A percentile compares a stretch with the other conserved stretches of the same genome.
phyloP scores from a whole-genome alignment of 2,113 vertebrate genomes.

The Peromyscus leucopus region DNA sequence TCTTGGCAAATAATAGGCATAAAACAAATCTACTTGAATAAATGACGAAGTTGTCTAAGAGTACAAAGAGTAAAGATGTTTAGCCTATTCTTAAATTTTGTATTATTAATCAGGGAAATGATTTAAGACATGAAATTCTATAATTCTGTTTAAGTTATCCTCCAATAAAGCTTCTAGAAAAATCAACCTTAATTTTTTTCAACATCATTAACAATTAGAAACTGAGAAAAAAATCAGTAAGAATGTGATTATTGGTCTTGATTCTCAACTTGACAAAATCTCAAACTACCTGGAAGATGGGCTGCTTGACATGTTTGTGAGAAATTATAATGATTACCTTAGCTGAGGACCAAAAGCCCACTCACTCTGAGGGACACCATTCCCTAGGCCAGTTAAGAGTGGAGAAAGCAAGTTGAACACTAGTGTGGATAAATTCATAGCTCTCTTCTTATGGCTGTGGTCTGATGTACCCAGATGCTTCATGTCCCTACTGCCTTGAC shows the following conservation, averaged over 20 bases:
- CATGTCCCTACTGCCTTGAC: not conserved
- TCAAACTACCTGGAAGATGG: not conserved
- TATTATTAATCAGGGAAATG: not conserved
- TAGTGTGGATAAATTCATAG: not conserved
- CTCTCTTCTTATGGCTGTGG: not conserved
- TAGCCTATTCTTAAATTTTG: not conserved
- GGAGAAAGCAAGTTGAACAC: not conserved
- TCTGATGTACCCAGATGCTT: not conserved
- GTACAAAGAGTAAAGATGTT: not conserved
- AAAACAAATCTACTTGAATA: slow-evolving; percentile 4
- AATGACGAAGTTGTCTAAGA: not conserved
- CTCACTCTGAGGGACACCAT: not conserved
- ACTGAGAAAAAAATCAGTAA: not conserved
- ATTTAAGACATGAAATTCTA: not conserved
- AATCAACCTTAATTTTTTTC: not conserved
- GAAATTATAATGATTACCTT: not conserved
- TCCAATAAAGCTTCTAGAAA: not conserved
- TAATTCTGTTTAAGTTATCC: not conserved
- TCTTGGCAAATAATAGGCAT: not conserved
- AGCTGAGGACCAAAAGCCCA: not conserved
- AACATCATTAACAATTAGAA: slow-evolving; percentile 24
- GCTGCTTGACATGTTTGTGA: not conserved
- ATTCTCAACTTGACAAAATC: not conserved
- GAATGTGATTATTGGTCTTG: not conserved
- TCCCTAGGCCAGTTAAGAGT: not conserved